Percentiles rank a stretch among this genome's conserved stretches.
Evolutionary conservation across 53 echinoderm and acorn worm genomes (phyloP).

Genomic region (Glandiceps talaboti): DNA sequence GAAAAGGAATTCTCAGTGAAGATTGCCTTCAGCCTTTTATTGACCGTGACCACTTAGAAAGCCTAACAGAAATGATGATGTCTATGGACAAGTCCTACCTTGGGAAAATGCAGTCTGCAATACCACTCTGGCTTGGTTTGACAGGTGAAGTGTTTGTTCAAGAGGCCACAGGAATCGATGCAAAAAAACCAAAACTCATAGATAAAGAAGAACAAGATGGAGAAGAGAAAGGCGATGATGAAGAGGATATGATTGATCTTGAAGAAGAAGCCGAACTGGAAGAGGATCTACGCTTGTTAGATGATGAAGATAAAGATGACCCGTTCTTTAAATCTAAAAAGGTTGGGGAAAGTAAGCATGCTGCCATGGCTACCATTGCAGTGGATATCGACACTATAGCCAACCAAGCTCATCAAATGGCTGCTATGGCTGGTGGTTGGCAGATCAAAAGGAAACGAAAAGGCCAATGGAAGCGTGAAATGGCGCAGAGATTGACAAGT

Average conservation of each 20-base stretch:
- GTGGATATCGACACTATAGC: background rate
- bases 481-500: background rate
- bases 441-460: background rate
- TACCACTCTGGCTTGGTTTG: background rate
- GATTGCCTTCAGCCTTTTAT: conserved; percentile 13
- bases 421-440: background rate
- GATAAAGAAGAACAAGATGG: background rate
- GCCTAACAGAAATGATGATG: conserved; percentile 3
- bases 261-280: conserved; percentile 2
- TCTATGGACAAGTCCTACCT: background rate
- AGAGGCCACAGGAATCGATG: background rate
- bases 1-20: conserved; percentile 5
- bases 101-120: background rate
- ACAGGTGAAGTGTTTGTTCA: background rate
- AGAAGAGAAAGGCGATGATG: background rate
- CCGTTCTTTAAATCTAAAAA: background rate
- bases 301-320: background rate
- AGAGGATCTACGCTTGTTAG: background rate
- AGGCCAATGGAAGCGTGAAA: background rate
- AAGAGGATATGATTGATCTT: conserved; percentile 8
- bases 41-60: conserved; percentile 6
- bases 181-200: too few relatives aligned
- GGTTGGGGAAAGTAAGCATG: background rate
- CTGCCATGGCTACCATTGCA: conserved; percentile 2
- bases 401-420: background rate